phyloP scores from a whole-genome alignment of 2,888 invertebrate genomes.

The Dastarcus helophoroides region DNA sequence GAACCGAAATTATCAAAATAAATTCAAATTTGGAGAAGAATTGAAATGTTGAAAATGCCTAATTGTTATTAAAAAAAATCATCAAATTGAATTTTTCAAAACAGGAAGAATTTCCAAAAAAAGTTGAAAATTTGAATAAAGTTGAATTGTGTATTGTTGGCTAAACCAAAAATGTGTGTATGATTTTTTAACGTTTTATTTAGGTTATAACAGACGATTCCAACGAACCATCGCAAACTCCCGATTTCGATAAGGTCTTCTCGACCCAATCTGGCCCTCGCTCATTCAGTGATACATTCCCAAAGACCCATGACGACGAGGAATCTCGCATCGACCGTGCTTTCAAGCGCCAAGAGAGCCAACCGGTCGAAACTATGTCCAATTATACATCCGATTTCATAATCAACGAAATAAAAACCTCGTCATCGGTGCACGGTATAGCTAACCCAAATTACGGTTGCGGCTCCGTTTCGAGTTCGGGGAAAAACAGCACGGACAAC shows the following conservation, averaged over 20 bases:
- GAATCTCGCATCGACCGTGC: constrained; percentile 33
- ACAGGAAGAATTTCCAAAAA: no score
- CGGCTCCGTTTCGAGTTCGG: constrained; percentile 21
- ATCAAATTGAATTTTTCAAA: no score
- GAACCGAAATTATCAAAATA: no score
- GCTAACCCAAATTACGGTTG: constrained; percentile 34
- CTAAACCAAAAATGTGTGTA: no score
- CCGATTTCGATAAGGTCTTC: constrained; percentile 27
- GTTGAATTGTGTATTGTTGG: no score
- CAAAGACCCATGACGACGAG: constrained; percentile 22
- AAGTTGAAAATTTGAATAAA: no score
- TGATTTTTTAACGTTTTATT: no score
- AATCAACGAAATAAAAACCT: constrained; percentile 19
- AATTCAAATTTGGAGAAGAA: no score
- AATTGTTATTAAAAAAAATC: no score
- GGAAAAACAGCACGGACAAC: constrained; percentile 25
- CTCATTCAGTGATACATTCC: constrained; percentile 10
- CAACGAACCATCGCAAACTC: constrained; percentile 13
- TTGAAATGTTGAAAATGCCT: no score
- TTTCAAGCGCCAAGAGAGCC: constrained; percentile 30
- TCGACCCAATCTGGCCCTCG: constrained; percentile 14
- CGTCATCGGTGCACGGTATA: constrained; percentile 33
- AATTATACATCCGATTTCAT: constrained; percentile 14
- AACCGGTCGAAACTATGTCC: constrained; percentile 18
- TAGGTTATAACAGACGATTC: no score